phyloP scores from a whole-genome alignment of 2,888 invertebrate species.

The Flexamia atlantica region DNA sequence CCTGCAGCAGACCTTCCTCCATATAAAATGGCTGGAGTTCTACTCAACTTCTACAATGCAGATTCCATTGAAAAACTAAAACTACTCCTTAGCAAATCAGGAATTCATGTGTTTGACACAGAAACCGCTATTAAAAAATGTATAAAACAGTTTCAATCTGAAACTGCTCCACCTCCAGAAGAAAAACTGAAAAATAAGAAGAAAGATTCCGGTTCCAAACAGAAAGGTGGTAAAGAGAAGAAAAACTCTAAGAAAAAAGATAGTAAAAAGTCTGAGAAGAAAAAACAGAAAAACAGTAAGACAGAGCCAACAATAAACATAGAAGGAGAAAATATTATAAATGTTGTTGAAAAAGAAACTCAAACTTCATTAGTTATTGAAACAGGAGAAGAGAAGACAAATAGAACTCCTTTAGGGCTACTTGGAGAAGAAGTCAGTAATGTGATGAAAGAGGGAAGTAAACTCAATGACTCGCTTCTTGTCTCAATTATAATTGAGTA shows the following conservation, averaged over 20 bases:
- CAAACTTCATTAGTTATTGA: conserved; percentile 33
- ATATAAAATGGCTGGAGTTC: conserved; percentile 26
- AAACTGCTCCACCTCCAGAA: background rate
- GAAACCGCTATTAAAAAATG: conserved; percentile 23
- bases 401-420: conserved; percentile 73
- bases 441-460: conserved; percentile 77
- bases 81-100: background rate
- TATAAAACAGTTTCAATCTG: background rate
- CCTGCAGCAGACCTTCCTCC: conserved; percentile 24
- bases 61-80: conserved; percentile 27
- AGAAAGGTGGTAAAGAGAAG: background rate
- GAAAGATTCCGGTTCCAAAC: background rate
- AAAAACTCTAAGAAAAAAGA: background rate
- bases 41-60: conserved; percentile 7
- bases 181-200: conserved; percentile 7
- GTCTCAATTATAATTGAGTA: conserved; percentile 81
- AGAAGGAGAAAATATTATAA: background rate
- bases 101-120: conserved; percentile 40
- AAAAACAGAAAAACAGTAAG: background rate
- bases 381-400: background rate
- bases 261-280: conserved; percentile 3
- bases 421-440: conserved; percentile 79
- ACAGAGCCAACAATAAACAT: background rate
- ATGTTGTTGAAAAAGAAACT: conserved; percentile 30
- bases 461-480: conserved; percentile 78